These are phyloP conservation scores for Petrosia ficiformis DNA, from an alignment of 37 sponge, comb jelly and placozoan species.

Conservation along the genomic window DNA sequence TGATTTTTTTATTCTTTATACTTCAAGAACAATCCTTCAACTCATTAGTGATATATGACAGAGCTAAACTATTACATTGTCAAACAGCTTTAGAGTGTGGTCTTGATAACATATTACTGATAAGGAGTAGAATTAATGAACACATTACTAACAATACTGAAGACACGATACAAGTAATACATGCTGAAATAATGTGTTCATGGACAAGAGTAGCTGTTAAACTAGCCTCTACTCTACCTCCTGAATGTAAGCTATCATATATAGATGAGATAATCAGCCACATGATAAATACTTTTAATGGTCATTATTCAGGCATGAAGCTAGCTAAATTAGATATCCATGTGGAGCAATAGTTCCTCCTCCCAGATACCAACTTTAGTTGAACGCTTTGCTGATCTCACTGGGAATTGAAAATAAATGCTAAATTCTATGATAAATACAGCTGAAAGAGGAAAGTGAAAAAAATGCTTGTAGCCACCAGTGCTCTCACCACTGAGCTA, in stretches of 20 bases:
- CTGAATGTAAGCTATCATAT: slow-evolving; percentile 29
- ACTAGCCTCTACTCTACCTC: slow-evolving; percentile 61
- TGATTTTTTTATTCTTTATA: too few relatives aligned
- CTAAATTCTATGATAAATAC: too few relatives aligned
- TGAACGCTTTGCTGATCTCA: too few relatives aligned
- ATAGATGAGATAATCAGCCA: background rate
- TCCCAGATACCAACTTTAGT: too few relatives aligned
- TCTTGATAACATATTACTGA: slow-evolving; percentile 5
- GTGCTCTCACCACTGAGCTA: too few relatives aligned
- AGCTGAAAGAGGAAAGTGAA: too few relatives aligned
- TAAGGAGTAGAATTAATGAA: slow-evolving; percentile 2
- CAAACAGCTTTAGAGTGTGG: slow-evolving; percentile 8
- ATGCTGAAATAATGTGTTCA: slow-evolving; percentile 40
- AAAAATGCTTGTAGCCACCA: too few relatives aligned
- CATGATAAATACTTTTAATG: background rate
- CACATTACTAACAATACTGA: background rate
- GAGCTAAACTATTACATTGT: slow-evolving; percentile 27
- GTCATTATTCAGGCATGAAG: background rate
- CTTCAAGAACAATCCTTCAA: too few relatives aligned
- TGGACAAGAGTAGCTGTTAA: slow-evolving; percentile 45
- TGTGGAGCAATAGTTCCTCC: too few relatives aligned
- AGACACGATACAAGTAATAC: slow-evolving; percentile 16
- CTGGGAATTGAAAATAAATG: too few relatives aligned
- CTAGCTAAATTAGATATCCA: too few relatives aligned
- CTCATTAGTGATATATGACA: slow-evolving; percentile 14